Evolutionary conservation across 2,797 vertebrate species (phyloP).

Genomic region (Lagorchestes hirsutus): DNA sequence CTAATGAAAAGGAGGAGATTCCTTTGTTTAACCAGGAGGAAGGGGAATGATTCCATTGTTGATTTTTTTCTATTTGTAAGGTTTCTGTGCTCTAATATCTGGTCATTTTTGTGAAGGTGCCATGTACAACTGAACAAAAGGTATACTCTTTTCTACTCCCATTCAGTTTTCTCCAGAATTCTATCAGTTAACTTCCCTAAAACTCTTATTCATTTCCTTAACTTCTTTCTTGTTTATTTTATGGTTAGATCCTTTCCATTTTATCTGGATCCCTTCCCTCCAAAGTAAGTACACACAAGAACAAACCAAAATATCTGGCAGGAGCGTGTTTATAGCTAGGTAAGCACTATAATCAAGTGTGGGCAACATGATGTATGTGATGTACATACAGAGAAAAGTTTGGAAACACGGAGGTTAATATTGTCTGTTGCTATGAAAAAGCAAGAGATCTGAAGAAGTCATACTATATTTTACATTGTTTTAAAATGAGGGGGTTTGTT

Average conservation of each 20-base stretch:
- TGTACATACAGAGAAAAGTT: slow-evolving; percentile 29
- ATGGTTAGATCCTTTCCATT: background rate
- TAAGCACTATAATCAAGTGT: background rate
- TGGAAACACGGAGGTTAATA: slow-evolving; percentile 14
- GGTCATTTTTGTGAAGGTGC: background rate
- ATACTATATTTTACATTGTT: background rate
- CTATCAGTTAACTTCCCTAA: background rate
- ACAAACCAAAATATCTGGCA: background rate
- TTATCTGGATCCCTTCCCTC: background rate
- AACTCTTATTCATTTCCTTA: background rate
- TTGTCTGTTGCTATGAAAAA: background rate
- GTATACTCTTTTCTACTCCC: background rate
- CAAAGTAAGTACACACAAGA: background rate
- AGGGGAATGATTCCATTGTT: background rate
- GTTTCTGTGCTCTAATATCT: background rate
- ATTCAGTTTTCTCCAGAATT: background rate
- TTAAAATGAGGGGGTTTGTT: background rate
- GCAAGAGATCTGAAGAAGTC: background rate
- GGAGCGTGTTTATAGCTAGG: background rate
- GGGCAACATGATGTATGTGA: background rate
- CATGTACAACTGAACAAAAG: background rate
- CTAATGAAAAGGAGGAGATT: background rate
- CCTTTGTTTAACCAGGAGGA: background rate
- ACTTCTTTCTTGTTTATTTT: background rate
- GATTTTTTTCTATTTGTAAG: background rate